Base-by-base conservation (phyloP, 2,113 vertebrate species). In the Sinosuthora webbiana region DNA sequence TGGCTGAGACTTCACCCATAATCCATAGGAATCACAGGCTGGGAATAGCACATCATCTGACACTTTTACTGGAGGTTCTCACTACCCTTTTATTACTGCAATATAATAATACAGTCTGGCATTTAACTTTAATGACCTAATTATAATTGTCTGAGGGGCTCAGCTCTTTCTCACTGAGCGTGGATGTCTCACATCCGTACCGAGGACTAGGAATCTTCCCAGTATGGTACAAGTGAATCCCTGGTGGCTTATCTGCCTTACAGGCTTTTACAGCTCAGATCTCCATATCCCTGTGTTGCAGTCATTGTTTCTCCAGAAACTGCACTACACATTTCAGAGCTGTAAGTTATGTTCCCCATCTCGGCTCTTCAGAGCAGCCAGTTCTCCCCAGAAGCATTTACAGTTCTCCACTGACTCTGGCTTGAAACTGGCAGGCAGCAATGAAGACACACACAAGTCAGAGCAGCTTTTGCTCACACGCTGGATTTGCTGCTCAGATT, bases 101-200 rank as follows among this genome's bases (percentile, higher is more conserved):
- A 52, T 56, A 95, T 87, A 78, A 93, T 93, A 44, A 95, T 42
- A 63, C 20, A 59, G 39, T 50, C 92, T 90, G 70, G 47, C 85
- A 87, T 83, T 67, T 71, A 79, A 75, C 53, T 74, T 75, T 57
- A 83, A 74, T 15, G 5, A 75, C n/a, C 35, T 87, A 67, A 85
- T 30, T 50, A 37, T 47, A 90, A 87, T 56, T 87, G 77, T 56
- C 81, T 88, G 62, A 92, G 33, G 44, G 62, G 35, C 23, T 89
- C 73, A 73, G 56, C 59, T 56, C 69, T 41, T 73, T 89, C 63
- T 75, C 50, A 56, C 2, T 28, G 45, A 44, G 59, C 1, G 0
- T 27, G 33, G 49, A 47, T 1, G 0, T 44, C 71, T 81, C 71
- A 19, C 78, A 73, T 41, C 60, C 2, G 0, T 13, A n/a, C 68